phyloP scores from a whole-genome alignment of 2,888 invertebrate species.

The Metellina segmentata region DNA sequence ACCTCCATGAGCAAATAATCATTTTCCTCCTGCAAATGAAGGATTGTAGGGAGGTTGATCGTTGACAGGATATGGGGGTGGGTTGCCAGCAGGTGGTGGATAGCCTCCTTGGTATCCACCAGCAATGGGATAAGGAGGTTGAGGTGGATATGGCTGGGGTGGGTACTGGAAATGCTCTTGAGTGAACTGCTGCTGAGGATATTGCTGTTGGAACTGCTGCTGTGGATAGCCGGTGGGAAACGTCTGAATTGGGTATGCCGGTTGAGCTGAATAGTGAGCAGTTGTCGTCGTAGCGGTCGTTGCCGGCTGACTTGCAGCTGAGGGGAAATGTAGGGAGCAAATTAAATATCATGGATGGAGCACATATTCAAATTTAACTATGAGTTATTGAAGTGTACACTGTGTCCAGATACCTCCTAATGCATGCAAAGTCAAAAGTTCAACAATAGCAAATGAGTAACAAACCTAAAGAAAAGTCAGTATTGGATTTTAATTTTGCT shows the following conservation, averaged over 20 bases:
- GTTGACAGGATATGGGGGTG: slow-evolving; percentile 73
- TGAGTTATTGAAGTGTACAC: background rate
- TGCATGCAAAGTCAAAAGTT: background rate
- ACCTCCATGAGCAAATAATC: slow-evolving; percentile 30
- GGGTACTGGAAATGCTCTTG: slow-evolving; percentile 75
- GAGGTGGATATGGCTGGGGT: slow-evolving; percentile 66
- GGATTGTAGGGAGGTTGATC: slow-evolving; percentile 74
- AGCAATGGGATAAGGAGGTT: slow-evolving; percentile 51
- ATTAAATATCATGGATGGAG: too few relatives aligned
- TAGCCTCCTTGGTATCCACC: slow-evolving; percentile 71
- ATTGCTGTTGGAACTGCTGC: slow-evolving; percentile 74
- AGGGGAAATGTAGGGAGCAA: background rate
- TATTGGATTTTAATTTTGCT: background rate
- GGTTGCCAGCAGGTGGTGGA: slow-evolving; percentile 67
- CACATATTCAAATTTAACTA: background rate
- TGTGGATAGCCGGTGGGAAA: slow-evolving; percentile 73
- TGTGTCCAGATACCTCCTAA: background rate
- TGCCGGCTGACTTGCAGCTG: slow-evolving; percentile 76
- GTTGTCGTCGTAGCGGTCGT: slow-evolving; percentile 77
- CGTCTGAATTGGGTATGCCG: slow-evolving; percentile 71
- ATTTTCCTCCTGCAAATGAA: slow-evolving; percentile 60
- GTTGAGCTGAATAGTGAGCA: slow-evolving; percentile 73
- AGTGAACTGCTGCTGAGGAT: slow-evolving; percentile 74
- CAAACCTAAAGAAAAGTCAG: background rate
- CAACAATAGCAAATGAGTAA: background rate